These are phyloP conservation scores for Musca vetustissima DNA, from an alignment of 1,140 invertebrate species.

Conservation along the genomic window DNA sequence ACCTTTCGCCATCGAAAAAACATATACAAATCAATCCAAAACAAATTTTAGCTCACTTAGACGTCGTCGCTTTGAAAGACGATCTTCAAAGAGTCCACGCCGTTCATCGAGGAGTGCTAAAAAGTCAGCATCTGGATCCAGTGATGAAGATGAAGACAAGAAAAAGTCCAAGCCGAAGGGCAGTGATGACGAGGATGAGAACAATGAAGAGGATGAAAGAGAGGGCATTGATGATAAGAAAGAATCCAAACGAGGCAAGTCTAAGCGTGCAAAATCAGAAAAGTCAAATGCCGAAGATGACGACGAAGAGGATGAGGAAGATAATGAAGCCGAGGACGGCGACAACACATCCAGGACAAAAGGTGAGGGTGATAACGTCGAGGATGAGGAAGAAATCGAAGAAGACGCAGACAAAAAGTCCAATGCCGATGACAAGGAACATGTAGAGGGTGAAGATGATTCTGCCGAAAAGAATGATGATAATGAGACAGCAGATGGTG, in stretches of 20 bases:
- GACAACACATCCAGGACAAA: too few species aligned
- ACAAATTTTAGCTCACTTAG: constrained; percentile 46
- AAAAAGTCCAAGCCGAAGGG: constrained; percentile 6
- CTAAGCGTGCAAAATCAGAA: constrained; percentile 39
- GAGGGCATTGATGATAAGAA: constrained; percentile 30
- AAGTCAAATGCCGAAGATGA: constrained; percentile 52
- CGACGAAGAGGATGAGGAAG: constrained; percentile 54
- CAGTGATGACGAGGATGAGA: constrained; percentile 31
- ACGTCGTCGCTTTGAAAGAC: constrained; percentile 47
- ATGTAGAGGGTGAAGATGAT: constrained; percentile 46
- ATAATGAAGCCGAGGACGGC: constrained; percentile 29
- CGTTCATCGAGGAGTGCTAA: constrained; percentile 19
- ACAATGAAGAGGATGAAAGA: constrained; percentile 27
- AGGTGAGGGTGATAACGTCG: constrained; percentile 46
- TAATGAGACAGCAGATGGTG: constrained; percentile 37
- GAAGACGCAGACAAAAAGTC: constrained; percentile 36
- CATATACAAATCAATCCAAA: constrained; percentile 20
- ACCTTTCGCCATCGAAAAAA: constrained; percentile 4
- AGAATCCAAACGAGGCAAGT: constrained; percentile 32
- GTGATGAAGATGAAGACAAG: constrained; percentile 36
- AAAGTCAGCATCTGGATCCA: constrained; percentile 28
- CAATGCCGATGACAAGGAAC: constrained; percentile 38
- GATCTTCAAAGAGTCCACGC: constrained; percentile 40
- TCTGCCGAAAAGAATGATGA: constrained; percentile 56
- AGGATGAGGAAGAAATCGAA: constrained; percentile 54